phyloP scores from a whole-genome alignment of 2,113 vertebrate genomes.

The Spermophilus dauricus region DNA sequence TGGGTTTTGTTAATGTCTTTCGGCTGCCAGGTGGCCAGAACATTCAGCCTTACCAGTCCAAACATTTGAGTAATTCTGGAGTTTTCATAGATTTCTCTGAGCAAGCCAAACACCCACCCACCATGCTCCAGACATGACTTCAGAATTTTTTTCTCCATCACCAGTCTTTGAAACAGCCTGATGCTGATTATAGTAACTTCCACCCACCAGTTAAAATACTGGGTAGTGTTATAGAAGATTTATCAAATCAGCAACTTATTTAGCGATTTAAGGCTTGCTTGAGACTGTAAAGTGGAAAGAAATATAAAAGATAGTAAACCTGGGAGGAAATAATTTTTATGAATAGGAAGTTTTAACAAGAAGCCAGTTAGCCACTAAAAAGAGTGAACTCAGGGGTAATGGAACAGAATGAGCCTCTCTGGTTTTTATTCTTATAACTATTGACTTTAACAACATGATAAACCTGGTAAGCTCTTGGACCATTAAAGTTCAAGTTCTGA shows the following conservation, averaged over 20 bases:
- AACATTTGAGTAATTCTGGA: slow-evolving; percentile 72
- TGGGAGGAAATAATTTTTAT: neutral
- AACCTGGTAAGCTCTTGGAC: neutral
- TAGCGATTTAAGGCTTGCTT: slow-evolving; percentile 28
- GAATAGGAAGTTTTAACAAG: neutral
- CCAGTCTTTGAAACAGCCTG: slow-evolving; percentile 70
- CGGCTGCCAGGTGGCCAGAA: slow-evolving; percentile 75
- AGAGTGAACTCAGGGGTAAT: neutral
- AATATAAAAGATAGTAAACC: neutral
- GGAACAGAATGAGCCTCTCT: neutral
- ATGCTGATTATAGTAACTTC: slow-evolving; percentile 67
- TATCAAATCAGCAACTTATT: slow-evolving; percentile 49
- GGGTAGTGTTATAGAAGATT: slow-evolving; percentile 47
- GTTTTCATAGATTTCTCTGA: slow-evolving; percentile 61
- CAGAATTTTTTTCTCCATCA: slow-evolving; percentile 70
- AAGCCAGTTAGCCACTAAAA: neutral
- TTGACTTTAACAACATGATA: neutral
- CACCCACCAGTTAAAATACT: slow-evolving; percentile 58
- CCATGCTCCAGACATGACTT: slow-evolving; percentile 73
- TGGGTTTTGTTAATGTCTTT: neutral
- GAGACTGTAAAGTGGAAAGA: neutral
- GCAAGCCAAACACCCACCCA: slow-evolving; percentile 68
- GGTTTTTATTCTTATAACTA: neutral
- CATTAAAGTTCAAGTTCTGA: neutral
- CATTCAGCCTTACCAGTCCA: slow-evolving; percentile 72